Conservation (phyloP, 2,888 invertebrate species). For the Pristionchus mayeri region DNA sequence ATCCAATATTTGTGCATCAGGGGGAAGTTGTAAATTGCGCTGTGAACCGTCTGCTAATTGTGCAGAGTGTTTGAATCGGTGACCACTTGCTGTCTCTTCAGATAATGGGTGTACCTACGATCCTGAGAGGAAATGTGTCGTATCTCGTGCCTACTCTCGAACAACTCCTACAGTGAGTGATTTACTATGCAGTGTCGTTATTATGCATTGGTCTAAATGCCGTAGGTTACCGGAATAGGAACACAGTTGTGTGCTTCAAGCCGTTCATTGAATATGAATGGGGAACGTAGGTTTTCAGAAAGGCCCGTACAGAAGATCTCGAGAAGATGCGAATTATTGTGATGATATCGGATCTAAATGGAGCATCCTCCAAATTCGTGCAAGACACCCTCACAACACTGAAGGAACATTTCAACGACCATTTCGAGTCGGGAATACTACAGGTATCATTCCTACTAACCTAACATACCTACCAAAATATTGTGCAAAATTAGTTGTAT, state of each 20-base stretch:
- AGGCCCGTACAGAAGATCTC: conserved; percentile 39
- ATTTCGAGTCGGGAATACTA: conserved; percentile 24
- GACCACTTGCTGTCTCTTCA: too few relatives aligned
- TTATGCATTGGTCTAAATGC: too few relatives aligned
- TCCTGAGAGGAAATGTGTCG: conserved; percentile 22
- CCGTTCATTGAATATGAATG: not conserved
- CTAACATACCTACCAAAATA: too few relatives aligned
- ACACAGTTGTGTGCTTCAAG: too few relatives aligned
- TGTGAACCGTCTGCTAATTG: too few relatives aligned
- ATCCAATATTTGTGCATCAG: too few relatives aligned
- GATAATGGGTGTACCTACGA: conserved; percentile 46
- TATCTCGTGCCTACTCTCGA: conserved; percentile 38
- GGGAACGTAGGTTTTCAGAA: not conserved
- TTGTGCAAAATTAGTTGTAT: too few relatives aligned
- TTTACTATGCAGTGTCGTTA: not conserved
- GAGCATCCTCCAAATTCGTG: conserved; percentile 5
- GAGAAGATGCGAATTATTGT: conserved; percentile 35
- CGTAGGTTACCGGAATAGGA: too few relatives aligned
- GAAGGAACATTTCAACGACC: conserved; percentile 1
- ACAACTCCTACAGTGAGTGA: conserved; percentile 5
- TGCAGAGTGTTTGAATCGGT: too few relatives aligned
- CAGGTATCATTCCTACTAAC: conserved; percentile 23
- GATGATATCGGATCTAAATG: conserved; percentile 40
- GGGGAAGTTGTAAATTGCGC: too few relatives aligned
- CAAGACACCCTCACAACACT: not conserved